Percentiles rank a stretch among this genome's conserved stretches.
These are phyloP conservation scores for Drosophila burlai DNA, from an alignment of 1,140 invertebrate genomes.

Conservation along the genomic window DNA sequence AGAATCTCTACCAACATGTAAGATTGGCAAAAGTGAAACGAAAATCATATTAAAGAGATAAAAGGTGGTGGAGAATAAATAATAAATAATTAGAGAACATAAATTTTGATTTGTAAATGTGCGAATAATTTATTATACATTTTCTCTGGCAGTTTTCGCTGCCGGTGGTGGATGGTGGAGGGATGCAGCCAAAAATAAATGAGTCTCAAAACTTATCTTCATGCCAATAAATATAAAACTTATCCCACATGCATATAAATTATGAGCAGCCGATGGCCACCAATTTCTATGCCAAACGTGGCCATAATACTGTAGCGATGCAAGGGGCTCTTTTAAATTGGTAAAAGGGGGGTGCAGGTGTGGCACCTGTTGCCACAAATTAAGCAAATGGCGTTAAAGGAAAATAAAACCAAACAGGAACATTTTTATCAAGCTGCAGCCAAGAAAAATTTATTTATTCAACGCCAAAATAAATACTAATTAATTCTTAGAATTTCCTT, in stretches of 20 bases:
- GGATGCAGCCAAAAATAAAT: conserved; percentile 55
- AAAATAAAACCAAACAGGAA: conserved; percentile 30
- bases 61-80: conserved; percentile 21
- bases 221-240: conserved; percentile 61
- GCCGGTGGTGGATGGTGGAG: not conserved
- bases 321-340: conserved; percentile 2
- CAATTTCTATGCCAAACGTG: conserved; percentile 36
- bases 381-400: conserved; percentile 26
- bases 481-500: conserved; percentile 18
- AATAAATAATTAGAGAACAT: conserved; percentile 63
- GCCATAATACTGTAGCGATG: conserved; percentile 15
- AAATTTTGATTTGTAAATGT: conserved; percentile 60
- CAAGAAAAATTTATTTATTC: conserved; percentile 26
- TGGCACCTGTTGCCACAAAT: conserved; percentile 71
- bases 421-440: conserved; percentile 29
- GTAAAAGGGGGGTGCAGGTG: not conserved
- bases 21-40: not conserved
- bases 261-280: conserved; percentile 54
- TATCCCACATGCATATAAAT: conserved; percentile 59
- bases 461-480: conserved; percentile 39
- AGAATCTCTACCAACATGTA: conserved; percentile 17
- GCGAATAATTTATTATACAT: conserved; percentile 44
- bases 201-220: conserved; percentile 56
- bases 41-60: conserved; percentile 12
- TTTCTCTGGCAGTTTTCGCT: conserved; percentile 24